Evolutionary conservation across 1,140 invertebrate genomes (phyloP), one percentile per base, ranked within the genome.

Genomic region (Cylas formicarius): DNA sequence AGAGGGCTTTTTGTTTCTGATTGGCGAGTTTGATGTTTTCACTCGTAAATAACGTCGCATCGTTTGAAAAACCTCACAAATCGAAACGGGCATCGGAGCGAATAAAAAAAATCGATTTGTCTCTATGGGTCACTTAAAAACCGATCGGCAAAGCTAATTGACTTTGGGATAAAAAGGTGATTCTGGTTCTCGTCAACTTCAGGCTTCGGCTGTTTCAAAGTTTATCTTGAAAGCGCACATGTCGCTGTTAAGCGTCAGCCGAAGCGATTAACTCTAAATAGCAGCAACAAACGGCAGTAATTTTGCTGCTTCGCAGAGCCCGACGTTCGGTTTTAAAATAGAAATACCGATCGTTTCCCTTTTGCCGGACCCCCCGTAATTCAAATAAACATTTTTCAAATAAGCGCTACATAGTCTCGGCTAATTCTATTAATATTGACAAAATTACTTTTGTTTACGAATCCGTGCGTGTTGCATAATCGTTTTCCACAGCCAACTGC

Each of bases 151-250:
- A 41, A 50, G 28, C 34, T 24, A 50, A 50, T 50, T 44, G 33
- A 46, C 17, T 44, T 35, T n/a, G 26, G 44, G 44, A 46, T 46
- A 46, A 38, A 38, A 46, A 46, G 44, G 44, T 46, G 35, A 35
- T 50, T 36, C 52, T 51, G 48, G 45, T 41, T 51, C 44, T 54
- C 48, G 48, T 54, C 52, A 54, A 54, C 39, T 51, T 47, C 46
- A 45, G 52, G 51, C n/a, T n/a, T 54, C 50, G 44, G 48, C 21
- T 23, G 33, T 50, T 50, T 38, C 38, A 44, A 52, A 52, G 40
- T 52, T 50, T 53, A 53, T 53, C 51, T 50, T 22, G 37, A 45
- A 44, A 50, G 38, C 47, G 44, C 48, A 53, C 52, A 50, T 53
- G 52, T 53, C 48, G 46, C 48, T 49, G 44, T 26, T 35, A 42